Conservation (phyloP, 2,113 vertebrate species). For the Cinclus mexicanus region DNA sequence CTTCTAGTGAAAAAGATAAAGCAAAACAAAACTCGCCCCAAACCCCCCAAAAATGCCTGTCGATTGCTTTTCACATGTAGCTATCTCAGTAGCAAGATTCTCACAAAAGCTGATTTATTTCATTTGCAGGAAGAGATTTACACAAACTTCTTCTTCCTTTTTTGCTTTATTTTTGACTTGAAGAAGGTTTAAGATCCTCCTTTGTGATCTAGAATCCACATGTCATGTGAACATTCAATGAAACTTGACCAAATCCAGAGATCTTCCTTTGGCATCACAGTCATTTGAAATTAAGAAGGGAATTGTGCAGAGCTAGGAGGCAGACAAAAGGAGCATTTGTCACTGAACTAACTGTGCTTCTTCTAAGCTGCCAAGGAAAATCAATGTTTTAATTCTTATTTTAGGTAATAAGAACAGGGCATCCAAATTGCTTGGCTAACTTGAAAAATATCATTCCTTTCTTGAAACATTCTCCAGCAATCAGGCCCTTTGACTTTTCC, state of each 20-base stretch:
- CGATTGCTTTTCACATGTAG: constrained; percentile 46
- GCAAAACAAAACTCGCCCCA: neutral
- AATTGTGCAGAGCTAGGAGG: neutral
- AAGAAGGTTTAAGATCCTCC: neutral
- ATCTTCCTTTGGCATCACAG: neutral
- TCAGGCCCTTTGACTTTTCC: neutral
- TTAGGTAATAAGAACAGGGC: neutral
- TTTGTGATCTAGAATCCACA: neutral
- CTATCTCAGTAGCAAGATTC: constrained; percentile 32
- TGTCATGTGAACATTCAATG: neutral
- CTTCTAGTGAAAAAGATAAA: neutral
- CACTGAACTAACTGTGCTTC: neutral
- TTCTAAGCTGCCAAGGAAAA: neutral
- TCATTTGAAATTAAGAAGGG: neutral
- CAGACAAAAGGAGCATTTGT: neutral
- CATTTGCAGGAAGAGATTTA: neutral
- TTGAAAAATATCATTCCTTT: neutral
- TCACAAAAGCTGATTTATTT: neutral
- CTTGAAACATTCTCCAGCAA: neutral
- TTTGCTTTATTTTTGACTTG: neutral
- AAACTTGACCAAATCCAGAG: neutral
- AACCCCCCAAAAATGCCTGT: neutral
- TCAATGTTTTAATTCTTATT: neutral
- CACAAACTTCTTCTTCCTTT: neutral
- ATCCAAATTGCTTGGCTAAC: constrained; percentile 10